Conservation (phyloP, 2,888 invertebrate species). For the Drosophila sordidapex region DNA sequence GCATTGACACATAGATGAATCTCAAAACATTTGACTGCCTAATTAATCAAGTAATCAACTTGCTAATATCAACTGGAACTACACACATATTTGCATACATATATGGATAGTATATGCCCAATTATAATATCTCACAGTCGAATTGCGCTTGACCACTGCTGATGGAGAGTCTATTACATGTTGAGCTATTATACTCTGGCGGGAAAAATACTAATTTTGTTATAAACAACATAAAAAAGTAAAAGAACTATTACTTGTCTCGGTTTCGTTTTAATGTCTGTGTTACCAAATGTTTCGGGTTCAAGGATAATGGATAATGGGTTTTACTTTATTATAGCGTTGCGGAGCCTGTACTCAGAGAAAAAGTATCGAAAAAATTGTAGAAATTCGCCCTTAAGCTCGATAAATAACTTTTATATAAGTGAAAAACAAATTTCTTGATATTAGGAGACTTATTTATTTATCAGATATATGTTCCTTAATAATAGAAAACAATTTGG, state of each 20-base stretch:
- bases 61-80: conserved; percentile 14
- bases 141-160: background rate
- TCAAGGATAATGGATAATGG: background rate
- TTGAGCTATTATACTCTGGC: background rate
- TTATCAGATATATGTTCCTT: background rate
- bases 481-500: background rate
- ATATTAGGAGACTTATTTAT: background rate
- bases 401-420: background rate
- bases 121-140: conserved; percentile 1
- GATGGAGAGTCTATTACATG: background rate
- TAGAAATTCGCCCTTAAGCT: background rate
- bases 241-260: background rate
- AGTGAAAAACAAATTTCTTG: background rate
- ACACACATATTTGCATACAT: conserved; percentile 7
- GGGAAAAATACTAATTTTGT: background rate
- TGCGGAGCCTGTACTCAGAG: background rate
- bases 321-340: background rate
- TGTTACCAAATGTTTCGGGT: background rate
- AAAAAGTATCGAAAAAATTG: rapidly evolving
- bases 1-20: conserved; percentile 12
- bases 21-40: conserved; percentile 25
- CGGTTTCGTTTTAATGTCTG: background rate
- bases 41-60: conserved; percentile 41
- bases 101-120: background rate
- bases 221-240: background rate